Percentiles rank a stretch among this genome's conserved stretches.
These are phyloP conservation scores for Anthopleura sola DNA, from an alignment of 64 coral and sea anemone genomes.

Conservation along the genomic window DNA sequence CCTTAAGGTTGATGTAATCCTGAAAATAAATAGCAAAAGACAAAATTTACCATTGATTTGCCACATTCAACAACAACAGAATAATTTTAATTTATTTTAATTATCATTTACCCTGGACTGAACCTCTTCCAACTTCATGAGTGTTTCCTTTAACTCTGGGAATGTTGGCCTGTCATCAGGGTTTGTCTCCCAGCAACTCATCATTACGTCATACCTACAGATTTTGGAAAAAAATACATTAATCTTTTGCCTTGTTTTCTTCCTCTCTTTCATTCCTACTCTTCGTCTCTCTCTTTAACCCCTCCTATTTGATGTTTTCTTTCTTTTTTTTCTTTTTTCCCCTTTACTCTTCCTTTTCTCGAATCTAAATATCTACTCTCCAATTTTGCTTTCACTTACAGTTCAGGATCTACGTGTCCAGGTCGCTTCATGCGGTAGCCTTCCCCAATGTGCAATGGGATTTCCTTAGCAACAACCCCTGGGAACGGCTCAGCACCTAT, in stretches of 20 bases:
- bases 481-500: slow-evolving; percentile 19
- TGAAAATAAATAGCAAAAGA: neutral
- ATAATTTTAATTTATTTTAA: no score
- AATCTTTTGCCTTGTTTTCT: neutral
- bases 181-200: slow-evolving; percentile 5
- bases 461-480: slow-evolving; percentile 10
- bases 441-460: neutral
- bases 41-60: neutral
- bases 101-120: slow-evolving; percentile 10
- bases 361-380: neutral
- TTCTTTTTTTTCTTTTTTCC: neutral
- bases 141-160: neutral
- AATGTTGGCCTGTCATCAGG: slow-evolving; percentile 25
- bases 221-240: neutral
- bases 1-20: slow-evolving; percentile 23
- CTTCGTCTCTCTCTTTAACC: no score
- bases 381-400: neutral
- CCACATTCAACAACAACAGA: no score
- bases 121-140: neutral
- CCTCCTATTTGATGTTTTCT: no score
- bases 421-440: slow-evolving; percentile 12
- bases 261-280: neutral
- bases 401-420: neutral
- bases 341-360: neutral
- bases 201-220: neutral